Conservation (phyloP, 2,888 invertebrate genomes). For the Ophion ellenae region DNA sequence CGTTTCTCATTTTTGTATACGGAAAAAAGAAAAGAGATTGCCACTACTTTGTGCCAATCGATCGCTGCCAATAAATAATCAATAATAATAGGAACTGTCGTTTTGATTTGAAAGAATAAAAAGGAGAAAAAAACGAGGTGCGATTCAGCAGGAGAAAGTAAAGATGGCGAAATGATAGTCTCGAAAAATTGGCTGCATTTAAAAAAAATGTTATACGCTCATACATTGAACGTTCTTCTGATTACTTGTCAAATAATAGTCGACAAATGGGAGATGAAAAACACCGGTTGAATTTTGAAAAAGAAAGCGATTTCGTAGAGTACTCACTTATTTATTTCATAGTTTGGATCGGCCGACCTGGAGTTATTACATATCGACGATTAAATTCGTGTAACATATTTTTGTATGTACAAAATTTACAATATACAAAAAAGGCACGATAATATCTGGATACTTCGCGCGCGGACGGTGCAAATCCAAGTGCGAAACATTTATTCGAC, state of each 20-base stretch:
- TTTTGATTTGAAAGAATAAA: not conserved
- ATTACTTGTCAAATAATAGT: not conserved
- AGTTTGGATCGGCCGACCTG: conserved; percentile 66
- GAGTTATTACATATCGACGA: conserved; percentile 78
- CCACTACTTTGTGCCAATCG: conserved; percentile 53
- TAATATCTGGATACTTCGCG: conserved; percentile 82
- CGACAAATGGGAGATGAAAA: not conserved
- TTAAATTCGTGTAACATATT: conserved; percentile 81
- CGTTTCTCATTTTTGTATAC: conserved; percentile 51
- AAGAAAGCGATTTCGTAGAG: conserved; percentile 42
- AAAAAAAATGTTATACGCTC: not conserved
- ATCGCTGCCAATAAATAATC: conserved; percentile 60
- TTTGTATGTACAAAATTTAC: conserved; percentile 83
- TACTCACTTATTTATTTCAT: conserved; percentile 54
- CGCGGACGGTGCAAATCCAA: conserved; percentile 78
- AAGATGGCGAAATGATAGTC: too few species aligned
- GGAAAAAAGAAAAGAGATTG: conserved; percentile 39
- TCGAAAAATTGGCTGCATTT: not conserved
- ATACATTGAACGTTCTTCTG: not conserved
- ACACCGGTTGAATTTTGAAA: not conserved
- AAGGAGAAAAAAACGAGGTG: not conserved
- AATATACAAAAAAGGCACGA: conserved; percentile 83
- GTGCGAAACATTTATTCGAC: conserved; percentile 61
- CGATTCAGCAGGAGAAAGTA: too few species aligned
- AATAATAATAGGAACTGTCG: conserved; percentile 14